A percentile compares a stretch with the other conserved stretches of the same genome.
phyloP scores from a whole-genome alignment of 2,113 vertebrate genomes.

The Circaetus gallicus region DNA sequence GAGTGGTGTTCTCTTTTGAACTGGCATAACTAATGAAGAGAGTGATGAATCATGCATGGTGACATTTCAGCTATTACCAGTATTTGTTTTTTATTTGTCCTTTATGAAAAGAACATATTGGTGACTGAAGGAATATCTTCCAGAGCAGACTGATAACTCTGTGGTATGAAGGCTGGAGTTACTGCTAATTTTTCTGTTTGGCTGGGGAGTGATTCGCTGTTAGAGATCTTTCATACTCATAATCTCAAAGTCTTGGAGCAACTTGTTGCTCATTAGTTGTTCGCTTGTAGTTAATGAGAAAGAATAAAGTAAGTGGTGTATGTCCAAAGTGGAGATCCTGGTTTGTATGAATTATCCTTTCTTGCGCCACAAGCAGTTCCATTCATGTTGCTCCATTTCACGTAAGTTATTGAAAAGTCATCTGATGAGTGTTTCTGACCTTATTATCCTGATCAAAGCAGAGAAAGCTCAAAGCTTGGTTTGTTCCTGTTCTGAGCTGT shows the following conservation, averaged over 20 bases:
- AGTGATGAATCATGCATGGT: constrained; percentile 8
- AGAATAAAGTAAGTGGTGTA: background rate
- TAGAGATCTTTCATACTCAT: background rate
- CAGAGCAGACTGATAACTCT: background rate
- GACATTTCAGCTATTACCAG: constrained; percentile 11
- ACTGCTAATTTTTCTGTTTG: background rate
- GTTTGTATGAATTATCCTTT: background rate
- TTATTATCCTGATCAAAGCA: background rate
- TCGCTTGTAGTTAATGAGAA: background rate
- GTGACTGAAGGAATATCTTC: background rate
- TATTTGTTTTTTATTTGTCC: constrained; percentile 23
- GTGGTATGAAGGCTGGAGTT: background rate
- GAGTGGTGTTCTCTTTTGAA: background rate
- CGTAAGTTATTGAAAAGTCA: background rate
- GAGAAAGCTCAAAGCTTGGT: background rate
- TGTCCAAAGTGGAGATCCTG: background rate
- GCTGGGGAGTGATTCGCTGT: background rate
- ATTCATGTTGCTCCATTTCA: background rate
- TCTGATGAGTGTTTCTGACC: background rate
- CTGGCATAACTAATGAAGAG: background rate
- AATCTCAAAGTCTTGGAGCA: background rate
- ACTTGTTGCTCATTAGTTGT: background rate
- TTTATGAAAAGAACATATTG: background rate
- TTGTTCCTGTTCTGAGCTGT: background rate
- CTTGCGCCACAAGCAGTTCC: background rate